Base-by-base conservation (phyloP, 1,140 invertebrate species). In the Zaprionus kolodkinae region DNA sequence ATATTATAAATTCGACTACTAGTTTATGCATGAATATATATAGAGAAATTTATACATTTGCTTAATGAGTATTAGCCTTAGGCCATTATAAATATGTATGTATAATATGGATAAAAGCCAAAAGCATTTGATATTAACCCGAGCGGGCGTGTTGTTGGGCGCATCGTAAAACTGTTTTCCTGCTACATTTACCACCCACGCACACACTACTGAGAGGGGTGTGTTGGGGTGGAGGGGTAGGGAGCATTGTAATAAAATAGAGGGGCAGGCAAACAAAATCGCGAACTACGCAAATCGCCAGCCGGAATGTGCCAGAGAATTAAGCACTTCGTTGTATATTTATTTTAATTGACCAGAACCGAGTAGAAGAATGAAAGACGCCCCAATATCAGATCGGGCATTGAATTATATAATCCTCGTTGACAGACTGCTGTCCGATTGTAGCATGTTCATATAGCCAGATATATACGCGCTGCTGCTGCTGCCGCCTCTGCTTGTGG, bases 101-200 rank as follows among this genome's bases (percentile, higher is more conserved):
- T 43, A 54, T 33, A 77, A 48, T 25, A 77, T 77, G 79, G 72
- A 86, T 82, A 86, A 67, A 62, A 69, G 79, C 78, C 79, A 82
- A 82, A 45, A 78, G 45, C 55, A 77, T 79, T 77, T 66, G 76
- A 86, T 87, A 88, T 76, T 87, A 88, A 66, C 40, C n/a, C n/a
- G 40, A 45, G 3, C 40, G 40, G 40, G 40, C n/a, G 62, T 54
- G 52, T 55, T 55, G 79, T 83, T 88, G 80, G 61, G 67, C 70
- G 76, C 63, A 86, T 88, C 84, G 77, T 87, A 78, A 87, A 88
- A 87, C 83, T 88, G 70, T 88, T 87, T 86, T 86, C 50, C 76
- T 72, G 70, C 67, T 61, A 76, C 72, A 72, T 68, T 60, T 45
- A 76, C 68, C 83, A 68, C 83, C 50, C 45, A 64, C 73, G 56